Base-by-base conservation (phyloP, 2,113 vertebrate genomes). In the Albula glossodonta region DNA sequence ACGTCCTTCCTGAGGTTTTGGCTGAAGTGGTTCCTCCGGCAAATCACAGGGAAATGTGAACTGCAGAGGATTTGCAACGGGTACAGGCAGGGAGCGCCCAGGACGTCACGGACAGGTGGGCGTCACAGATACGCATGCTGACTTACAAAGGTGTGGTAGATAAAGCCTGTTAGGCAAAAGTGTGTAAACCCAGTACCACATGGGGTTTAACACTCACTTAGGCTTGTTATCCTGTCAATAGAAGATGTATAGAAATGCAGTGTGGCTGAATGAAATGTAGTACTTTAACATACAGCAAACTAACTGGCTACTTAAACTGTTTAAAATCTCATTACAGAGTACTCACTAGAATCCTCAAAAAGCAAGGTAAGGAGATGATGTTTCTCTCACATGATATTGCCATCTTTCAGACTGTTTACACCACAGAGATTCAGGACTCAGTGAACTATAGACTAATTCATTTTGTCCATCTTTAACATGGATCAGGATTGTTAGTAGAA, bases 11-110 rank as follows among this genome's bases (percentile, higher is more conserved):
- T 99, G 49, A 95, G 98, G 5, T 97, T 96, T 87, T 99, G 97
- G 96, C 84, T 99, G 88, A 99, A 99, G 93, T 99, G 98, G 98
- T 2, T 99, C 66, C 60, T 97, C 86, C 91, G 97, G 85, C 96
- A 97, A 86, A 90, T 95, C 6, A 98, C 97, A 0, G 94, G 97
- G 56, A 97, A 91, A 60, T 98, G 98, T 91, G 98, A 99, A 90
- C 90, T 99, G 86, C 98, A 99, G 94, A 95, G 98, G 8, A 96
- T 99, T 84, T 95, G 95, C 83, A 95, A 94, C 0, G 87, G 92
- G 57, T 90, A 91, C 81, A 88, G 88, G 88, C 92, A 95, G 2
- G 97, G 97, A 0, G 96, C 96, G 1, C 87, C 84, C 0, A 95
- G 97, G 91, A 97, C 98, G 0, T 90, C 94, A 51, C 91, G 93